These are phyloP conservation scores for Elephantulus edwardii DNA, from an alignment of 2,113 vertebrate species.

Conservation along the genomic window DNA sequence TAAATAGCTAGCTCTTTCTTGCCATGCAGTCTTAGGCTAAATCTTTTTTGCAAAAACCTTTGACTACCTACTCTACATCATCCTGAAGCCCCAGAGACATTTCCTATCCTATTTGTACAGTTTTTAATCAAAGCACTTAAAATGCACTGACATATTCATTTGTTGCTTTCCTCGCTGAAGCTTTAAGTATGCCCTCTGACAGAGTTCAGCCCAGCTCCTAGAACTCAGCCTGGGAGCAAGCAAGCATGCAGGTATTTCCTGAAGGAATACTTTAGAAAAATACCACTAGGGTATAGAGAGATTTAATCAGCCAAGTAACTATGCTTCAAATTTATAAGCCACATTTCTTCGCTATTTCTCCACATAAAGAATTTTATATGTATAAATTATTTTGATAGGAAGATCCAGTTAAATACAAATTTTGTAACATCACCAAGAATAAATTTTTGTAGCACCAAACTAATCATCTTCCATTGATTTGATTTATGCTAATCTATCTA, in stretches of 20 bases:
- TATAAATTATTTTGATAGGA: constrained; percentile 19
- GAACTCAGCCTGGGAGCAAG: background rate
- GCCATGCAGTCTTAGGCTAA: background rate
- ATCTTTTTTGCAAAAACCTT: background rate
- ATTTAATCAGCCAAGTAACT: background rate
- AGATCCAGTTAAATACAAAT: background rate
- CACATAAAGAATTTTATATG: background rate
- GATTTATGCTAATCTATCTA: background rate
- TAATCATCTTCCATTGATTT: background rate
- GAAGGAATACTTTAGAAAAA: background rate
- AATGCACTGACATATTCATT: background rate
- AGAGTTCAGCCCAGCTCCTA: background rate
- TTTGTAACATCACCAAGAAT: background rate
- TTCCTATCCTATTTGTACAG: background rate
- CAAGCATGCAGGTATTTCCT: background rate
- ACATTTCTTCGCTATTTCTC: background rate
- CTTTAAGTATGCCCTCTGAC: no score
- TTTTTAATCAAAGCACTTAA: background rate
- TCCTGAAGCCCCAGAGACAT: background rate
- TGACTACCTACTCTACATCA: background rate
- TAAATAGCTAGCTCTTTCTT: background rate
- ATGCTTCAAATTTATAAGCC: background rate
- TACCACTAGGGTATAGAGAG: background rate
- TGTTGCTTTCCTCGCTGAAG: background rate
- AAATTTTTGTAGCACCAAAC: constrained; percentile 15